Conservation (phyloP, 2,113 vertebrate genomes). For the Chloropsis cyanopogon region DNA sequence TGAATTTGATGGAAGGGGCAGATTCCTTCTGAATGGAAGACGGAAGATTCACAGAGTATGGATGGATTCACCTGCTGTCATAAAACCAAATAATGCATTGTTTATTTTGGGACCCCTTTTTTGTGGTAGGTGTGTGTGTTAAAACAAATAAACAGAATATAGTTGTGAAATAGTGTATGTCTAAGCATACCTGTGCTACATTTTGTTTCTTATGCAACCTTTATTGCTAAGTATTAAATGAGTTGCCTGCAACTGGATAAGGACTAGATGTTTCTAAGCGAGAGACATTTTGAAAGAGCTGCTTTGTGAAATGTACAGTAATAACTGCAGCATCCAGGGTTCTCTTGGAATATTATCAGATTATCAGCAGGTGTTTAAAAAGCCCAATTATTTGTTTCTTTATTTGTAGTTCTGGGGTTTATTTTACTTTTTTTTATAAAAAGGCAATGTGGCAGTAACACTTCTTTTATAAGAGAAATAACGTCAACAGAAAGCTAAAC, state of each 20-base stretch:
- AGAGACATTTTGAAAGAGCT: neutral
- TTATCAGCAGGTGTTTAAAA: constrained; percentile 4
- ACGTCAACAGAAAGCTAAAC: neutral
- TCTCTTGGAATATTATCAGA: neutral
- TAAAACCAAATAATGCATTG: neutral
- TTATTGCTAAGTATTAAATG: neutral
- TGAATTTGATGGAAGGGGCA: neutral
- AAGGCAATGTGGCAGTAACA: neutral
- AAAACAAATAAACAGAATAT: neutral
- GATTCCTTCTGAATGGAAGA: neutral
- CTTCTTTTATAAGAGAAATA: neutral
- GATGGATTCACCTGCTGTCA: neutral
- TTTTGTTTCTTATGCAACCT: neutral
- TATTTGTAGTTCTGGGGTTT: neutral
- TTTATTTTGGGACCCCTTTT: neutral
- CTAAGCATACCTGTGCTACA: neutral
- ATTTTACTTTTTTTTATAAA: neutral
- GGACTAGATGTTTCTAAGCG: neutral
- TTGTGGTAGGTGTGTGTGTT: neutral
- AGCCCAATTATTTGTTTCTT: neutral
- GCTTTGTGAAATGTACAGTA: neutral
- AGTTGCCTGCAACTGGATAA: neutral
- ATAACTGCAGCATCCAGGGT: neutral
- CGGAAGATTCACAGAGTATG: neutral
- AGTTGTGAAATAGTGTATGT: neutral